Conservation (phyloP, 2,113 vertebrate species). For the Arothron firmamentum region DNA sequence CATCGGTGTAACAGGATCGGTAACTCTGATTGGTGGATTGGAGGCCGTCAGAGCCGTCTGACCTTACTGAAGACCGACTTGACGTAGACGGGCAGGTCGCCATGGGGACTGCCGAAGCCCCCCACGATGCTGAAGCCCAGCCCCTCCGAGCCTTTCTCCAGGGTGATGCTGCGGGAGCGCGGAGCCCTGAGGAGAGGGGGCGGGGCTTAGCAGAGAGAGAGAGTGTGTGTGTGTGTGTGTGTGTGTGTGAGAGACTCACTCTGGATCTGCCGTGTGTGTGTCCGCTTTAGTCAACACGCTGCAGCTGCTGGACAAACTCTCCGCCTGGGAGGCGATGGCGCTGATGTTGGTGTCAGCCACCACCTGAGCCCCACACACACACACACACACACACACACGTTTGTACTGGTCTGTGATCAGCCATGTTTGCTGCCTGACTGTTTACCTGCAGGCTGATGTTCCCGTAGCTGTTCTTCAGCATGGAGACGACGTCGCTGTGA, state of each 20-base stretch:
- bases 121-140: constrained; percentile 97
- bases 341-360: constrained; percentile 93
- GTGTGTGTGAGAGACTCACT: constrained; percentile 76
- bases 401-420: not conserved
- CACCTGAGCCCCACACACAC: constrained; percentile 74
- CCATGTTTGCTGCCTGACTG: not conserved
- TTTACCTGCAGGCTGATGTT: constrained; percentile 87
- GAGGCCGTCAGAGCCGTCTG: constrained; percentile 21
- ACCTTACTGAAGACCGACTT: constrained; percentile 98
- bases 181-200: constrained; percentile 72
- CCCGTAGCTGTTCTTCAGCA: constrained; percentile 90
- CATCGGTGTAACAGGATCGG: not conserved
- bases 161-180: constrained; percentile 81
- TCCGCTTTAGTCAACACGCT: constrained; percentile 70
- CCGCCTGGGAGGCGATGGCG: constrained; percentile 87
- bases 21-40: not conserved
- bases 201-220: not conserved
- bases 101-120: constrained; percentile 91
- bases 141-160: constrained; percentile 94
- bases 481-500: constrained; percentile 87
- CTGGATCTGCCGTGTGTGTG: constrained; percentile 71
- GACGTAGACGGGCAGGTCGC: constrained; percentile 97
- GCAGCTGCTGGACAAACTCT: constrained; percentile 78
- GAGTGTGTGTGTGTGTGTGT: constrained; percentile 18
- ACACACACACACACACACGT: constrained; percentile 5